These are phyloP conservation scores for Mythimna impura DNA, from an alignment of 2,888 invertebrate species.

Conservation along the genomic window DNA sequence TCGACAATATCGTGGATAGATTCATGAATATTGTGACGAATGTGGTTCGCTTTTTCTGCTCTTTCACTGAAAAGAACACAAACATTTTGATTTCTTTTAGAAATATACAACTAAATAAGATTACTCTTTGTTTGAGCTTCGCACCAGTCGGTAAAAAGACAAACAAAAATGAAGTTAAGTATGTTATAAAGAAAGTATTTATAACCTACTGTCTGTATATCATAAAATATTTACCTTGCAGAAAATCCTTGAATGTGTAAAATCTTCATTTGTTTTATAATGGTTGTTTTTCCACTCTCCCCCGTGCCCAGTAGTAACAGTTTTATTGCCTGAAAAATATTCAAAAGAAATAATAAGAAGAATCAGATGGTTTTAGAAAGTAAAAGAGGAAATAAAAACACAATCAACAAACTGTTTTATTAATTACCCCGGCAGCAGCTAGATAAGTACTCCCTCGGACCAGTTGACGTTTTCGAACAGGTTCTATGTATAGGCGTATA, in stretches of 20 bases:
- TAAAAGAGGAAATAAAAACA: too few species aligned
- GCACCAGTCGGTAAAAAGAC: too few species aligned
- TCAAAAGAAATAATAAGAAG: not conserved
- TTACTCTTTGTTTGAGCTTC: too few species aligned
- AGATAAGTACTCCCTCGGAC: too few species aligned
- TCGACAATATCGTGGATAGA: constrained; percentile 92
- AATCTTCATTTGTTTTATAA: constrained; percentile 96
- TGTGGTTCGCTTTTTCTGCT: constrained; percentile 91
- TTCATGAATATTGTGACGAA: constrained; percentile 94
- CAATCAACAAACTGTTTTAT: too few species aligned
- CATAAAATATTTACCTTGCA: constrained; percentile 86
- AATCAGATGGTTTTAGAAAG: not conserved
- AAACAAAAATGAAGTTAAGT: too few species aligned
- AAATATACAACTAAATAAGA: too few species aligned
- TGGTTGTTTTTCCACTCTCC: constrained; percentile 96
- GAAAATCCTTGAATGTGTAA: constrained; percentile 95
- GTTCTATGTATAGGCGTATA: too few species aligned
- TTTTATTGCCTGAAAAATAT: constrained; percentile 87
- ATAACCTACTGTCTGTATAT: not conserved
- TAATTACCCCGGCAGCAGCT: too few species aligned
- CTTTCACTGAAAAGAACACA: constrained; percentile 90
- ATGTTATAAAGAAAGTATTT: too few species aligned
- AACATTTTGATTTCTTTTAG: too few species aligned
- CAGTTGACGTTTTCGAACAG: too few species aligned
- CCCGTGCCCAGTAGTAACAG: constrained; percentile 93